A percentile compares a stretch with the other conserved stretches of the same genome.
phyloP scores from a whole-genome alignment of 2,888 invertebrate genomes.

The Baccha elongata region DNA sequence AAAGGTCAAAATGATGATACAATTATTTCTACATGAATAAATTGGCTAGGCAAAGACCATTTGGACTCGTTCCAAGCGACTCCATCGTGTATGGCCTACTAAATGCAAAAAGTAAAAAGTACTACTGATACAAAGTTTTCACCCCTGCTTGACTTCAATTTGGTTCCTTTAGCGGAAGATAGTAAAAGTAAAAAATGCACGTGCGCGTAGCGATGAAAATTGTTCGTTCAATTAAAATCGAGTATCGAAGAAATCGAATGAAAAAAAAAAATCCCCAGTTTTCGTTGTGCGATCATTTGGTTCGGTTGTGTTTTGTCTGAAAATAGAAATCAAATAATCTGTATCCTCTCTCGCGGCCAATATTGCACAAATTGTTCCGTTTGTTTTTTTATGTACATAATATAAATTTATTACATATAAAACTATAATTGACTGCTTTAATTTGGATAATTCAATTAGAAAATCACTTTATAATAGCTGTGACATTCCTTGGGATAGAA shows the following conservation, averaged over 20 bases:
- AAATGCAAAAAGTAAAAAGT: too few relatives aligned
- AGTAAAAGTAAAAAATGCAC: not conserved
- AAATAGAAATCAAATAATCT: not conserved
- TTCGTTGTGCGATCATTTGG: constrained; percentile 44
- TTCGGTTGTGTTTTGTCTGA: constrained; percentile 32
- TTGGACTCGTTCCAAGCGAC: too few relatives aligned
- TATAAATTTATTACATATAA: not conserved
- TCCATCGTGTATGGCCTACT: too few relatives aligned
- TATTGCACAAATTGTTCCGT: constrained; percentile 17
- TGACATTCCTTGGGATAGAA: constrained; percentile 17
- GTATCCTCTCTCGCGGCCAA: constrained; percentile 66
- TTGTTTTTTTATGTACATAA: constrained; percentile 1
- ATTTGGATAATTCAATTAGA: not conserved
- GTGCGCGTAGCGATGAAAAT: not conserved
- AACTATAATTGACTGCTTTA: not conserved
- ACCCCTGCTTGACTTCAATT: too few relatives aligned
- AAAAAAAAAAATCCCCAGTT: constrained; percentile 44
- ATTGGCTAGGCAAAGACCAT: too few relatives aligned
- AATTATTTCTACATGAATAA: too few relatives aligned
- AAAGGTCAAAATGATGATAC: too few relatives aligned
- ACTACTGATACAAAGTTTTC: too few relatives aligned
- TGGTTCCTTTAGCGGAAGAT: not conserved
- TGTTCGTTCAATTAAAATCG: constrained; percentile 1
- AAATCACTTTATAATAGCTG: not conserved
- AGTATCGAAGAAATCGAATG: constrained; percentile 29